Evolutionary conservation across 37 sponge, comb jelly and placozoan species (phyloP).

Genomic region (Halichondria panicea): DNA sequence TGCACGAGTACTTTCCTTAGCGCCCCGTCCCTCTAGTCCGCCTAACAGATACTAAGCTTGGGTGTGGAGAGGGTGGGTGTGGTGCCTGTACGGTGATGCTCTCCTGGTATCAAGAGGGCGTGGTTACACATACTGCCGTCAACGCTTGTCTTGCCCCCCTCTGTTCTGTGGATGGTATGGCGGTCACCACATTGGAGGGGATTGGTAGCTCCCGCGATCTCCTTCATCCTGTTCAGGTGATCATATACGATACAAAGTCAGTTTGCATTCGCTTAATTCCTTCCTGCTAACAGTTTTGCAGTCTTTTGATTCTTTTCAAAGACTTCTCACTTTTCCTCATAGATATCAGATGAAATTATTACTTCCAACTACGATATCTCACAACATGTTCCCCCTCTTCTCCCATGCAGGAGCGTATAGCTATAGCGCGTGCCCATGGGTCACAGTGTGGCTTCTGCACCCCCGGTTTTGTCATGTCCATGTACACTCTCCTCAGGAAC

Average conservation of each 20-base stretch:
- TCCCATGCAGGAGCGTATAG: constrained; percentile 88
- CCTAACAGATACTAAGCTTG: constrained; percentile 83
- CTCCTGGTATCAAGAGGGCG: constrained; percentile 41
- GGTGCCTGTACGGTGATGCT: constrained; percentile 95
- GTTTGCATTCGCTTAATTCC: too few relatives aligned
- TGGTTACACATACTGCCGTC: constrained; percentile 62
- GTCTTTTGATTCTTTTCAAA: too few relatives aligned
- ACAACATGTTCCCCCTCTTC: too few relatives aligned
- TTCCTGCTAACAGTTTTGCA: too few relatives aligned
- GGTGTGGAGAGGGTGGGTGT: constrained; percentile 93
- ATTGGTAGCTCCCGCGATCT: constrained; percentile 62
- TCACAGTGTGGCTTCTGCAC: constrained; percentile 96
- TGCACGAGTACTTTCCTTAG: too few relatives aligned
- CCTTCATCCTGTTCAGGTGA: constrained; percentile 85
- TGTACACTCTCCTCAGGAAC: constrained; percentile 89
- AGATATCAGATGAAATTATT: too few relatives aligned
- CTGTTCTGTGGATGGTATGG: constrained; percentile 78
- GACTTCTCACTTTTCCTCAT: too few relatives aligned
- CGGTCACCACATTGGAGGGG: constrained; percentile 90
- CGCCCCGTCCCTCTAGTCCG: too few relatives aligned
- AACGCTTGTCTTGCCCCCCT: constrained; percentile 86
- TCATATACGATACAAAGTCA: too few relatives aligned
- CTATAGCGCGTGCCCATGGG: constrained; percentile 79
- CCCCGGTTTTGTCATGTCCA: constrained; percentile 93
- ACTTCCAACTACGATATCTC: too few relatives aligned